phyloP scores from a whole-genome alignment of 2,113 vertebrate genomes.

The Poeciliopsis retropinna region DNA sequence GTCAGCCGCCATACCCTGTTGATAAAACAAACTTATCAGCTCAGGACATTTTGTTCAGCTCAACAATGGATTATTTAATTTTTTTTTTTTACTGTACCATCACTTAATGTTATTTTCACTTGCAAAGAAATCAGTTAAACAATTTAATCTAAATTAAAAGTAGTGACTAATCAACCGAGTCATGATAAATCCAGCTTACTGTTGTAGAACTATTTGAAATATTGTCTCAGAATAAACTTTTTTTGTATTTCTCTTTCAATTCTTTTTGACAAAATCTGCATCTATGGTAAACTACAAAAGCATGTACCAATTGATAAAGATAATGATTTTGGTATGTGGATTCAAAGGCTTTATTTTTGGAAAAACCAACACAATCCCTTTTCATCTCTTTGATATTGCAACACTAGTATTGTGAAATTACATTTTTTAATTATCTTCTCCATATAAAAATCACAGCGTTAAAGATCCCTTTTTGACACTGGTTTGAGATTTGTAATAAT shows the following conservation, averaged over 20 bases:
- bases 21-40: not conserved
- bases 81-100: not conserved
- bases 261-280: not conserved
- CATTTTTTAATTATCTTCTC: no score
- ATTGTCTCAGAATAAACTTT: not conserved
- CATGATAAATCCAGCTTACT: not conserved
- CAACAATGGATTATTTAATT: not conserved
- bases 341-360: not conserved
- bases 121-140: not conserved
- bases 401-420: no score
- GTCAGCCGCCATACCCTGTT: not conserved
- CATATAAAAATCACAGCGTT: no score
- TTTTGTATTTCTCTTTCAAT: no score
- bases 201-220: not conserved
- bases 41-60: not conserved
- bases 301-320: not conserved
- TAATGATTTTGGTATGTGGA: not conserved
- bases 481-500: not conserved
- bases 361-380: not conserved
- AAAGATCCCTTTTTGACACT: not conserved
- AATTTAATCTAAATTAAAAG: not conserved
- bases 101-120: not conserved
- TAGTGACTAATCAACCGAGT: not conserved
- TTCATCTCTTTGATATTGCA: no score
- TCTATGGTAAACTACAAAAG: not conserved